Percentiles rank a stretch among this genome's conserved stretches.
Conservation (phyloP, 2,797 vertebrate species). For the Pangasius sanitwongsei region DNA sequence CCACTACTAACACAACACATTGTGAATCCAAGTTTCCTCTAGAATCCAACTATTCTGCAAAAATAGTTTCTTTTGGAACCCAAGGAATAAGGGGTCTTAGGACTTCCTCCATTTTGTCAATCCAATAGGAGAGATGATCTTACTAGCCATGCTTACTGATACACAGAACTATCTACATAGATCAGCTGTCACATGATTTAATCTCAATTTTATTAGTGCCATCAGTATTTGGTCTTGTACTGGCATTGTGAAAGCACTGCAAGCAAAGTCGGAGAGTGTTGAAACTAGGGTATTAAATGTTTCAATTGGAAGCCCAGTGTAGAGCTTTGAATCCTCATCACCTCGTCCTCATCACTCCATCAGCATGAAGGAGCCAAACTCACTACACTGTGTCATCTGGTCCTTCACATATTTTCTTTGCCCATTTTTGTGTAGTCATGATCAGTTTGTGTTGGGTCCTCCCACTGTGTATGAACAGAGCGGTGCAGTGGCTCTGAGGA, state of each 20-base stretch:
- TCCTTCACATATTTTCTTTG: neutral
- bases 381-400: neutral
- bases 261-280: neutral
- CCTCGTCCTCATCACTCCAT: too few relatives aligned
- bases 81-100: neutral
- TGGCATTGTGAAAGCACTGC: neutral
- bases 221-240: neutral
- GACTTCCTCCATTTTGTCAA: conserved; percentile 1
- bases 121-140: conserved; percentile 10
- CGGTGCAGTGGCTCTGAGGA: too few relatives aligned
- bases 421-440: neutral
- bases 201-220: neutral
- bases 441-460: neutral
- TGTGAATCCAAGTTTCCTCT: too few relatives aligned
- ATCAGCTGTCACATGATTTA: conserved; percentile 20
- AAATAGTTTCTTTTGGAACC: conserved; percentile 35
- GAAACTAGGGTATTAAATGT: neutral
- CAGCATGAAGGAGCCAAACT: too few relatives aligned
- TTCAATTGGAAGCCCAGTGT: neutral
- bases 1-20: too few relatives aligned
- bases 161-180: conserved; percentile 21
- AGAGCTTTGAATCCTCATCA: neutral
- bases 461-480: neutral
- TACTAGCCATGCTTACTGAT: conserved; percentile 8
- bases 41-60: neutral